phyloP scores from a whole-genome alignment of 2,888 invertebrate genomes.

The Mesochorus sp. region DNA sequence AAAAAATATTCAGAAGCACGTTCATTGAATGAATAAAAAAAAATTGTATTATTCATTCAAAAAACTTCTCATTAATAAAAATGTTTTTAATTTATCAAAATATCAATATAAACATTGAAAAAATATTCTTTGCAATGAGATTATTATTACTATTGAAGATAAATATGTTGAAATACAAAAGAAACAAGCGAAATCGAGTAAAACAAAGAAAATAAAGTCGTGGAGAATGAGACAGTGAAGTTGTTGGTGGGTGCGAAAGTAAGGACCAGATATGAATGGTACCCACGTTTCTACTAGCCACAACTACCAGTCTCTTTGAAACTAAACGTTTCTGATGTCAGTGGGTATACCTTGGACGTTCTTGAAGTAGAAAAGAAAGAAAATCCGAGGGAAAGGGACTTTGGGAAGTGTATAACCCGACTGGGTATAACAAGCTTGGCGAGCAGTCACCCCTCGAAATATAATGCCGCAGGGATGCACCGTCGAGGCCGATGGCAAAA shows the following conservation, averaged over 20 bases:
- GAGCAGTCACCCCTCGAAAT: conserved; percentile 47
- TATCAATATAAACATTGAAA: no score
- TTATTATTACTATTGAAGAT: no score
- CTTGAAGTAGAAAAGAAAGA: background rate
- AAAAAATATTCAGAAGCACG: no score
- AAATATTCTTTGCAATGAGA: no score
- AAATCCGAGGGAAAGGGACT: background rate
- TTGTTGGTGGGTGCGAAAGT: conserved; percentile 46
- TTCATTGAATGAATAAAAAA: no score
- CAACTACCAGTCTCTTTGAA: conserved; percentile 47
- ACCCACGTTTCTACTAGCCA: conserved; percentile 55
- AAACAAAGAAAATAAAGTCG: conserved; percentile 30
- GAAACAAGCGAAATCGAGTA: conserved; percentile 21
- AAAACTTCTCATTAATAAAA: no score
- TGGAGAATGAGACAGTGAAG: conserved; percentile 41
- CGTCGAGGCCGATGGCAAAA: conserved; percentile 24
- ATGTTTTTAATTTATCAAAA: no score
- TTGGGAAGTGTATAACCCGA: conserved; percentile 36
- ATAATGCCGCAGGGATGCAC: conserved; percentile 55
- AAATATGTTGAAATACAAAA: conserved; percentile 35
- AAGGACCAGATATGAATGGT: conserved; percentile 55
- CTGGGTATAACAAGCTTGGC: conserved; percentile 56
- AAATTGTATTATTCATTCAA: no score
- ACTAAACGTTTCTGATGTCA: conserved; percentile 43
- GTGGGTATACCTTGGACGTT: conserved; percentile 33